Evolutionary conservation across 2,888 invertebrate genomes (phyloP).

Genomic region (Eupithecia pulchellata): DNA sequence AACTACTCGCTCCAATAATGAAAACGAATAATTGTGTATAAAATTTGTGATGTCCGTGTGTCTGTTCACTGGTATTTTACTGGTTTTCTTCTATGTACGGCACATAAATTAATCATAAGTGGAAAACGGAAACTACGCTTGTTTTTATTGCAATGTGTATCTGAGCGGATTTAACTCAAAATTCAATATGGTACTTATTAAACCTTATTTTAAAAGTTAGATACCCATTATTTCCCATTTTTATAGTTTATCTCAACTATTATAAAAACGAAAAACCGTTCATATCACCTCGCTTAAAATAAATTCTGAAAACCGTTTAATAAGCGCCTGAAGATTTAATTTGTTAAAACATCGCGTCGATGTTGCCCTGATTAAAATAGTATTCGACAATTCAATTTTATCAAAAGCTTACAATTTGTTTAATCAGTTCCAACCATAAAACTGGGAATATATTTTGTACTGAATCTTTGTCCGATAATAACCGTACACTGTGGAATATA

Average conservation of each 20-base stretch:
- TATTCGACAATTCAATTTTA: slow-evolving; percentile 18
- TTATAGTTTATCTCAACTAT: no score
- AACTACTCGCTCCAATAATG: neutral
- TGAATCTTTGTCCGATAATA: neutral
- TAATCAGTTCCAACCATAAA: slow-evolving; percentile 16
- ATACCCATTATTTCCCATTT: no score
- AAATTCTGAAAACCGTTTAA: slow-evolving; percentile 11
- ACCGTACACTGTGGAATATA: slow-evolving; percentile 5
- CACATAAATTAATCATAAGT: no score
- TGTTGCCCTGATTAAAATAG: slow-evolving; percentile 12
- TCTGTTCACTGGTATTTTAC: neutral
- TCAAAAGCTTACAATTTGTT: slow-evolving; percentile 11
- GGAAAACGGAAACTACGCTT: no score
- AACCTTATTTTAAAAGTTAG: no score
- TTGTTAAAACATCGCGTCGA: slow-evolving; percentile 16
- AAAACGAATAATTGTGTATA: neutral
- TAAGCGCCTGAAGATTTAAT: slow-evolving; percentile 23
- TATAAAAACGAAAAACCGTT: no score
- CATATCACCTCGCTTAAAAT: neutral
- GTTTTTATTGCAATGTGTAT: no score
- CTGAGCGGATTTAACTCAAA: no score
- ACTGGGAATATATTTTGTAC: neutral
- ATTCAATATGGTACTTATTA: no score
- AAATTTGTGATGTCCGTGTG: neutral
- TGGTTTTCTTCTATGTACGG: no score